phyloP scores from a whole-genome alignment of 2,113 vertebrate species.

The Pao palembangensis region DNA sequence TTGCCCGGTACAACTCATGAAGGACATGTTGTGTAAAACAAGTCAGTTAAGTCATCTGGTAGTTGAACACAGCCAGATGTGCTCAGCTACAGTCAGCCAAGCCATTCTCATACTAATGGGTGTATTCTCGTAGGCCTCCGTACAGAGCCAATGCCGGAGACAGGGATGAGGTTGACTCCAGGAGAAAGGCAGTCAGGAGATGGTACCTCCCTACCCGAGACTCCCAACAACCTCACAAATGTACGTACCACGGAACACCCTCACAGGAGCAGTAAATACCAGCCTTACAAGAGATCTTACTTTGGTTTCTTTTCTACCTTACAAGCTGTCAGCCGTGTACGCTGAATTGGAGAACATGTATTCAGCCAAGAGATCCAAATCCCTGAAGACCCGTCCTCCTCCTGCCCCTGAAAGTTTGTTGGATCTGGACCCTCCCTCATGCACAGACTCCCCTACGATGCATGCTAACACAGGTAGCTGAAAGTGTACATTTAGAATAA shows the following conservation, averaged over 20 bases:
- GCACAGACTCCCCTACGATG: constrained; percentile 63
- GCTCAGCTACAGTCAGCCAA: not conserved
- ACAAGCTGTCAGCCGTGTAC: constrained; percentile 90
- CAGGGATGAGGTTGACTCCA: constrained; percentile 82
- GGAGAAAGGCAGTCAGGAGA: constrained; percentile 95
- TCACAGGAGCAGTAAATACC: constrained; percentile 4
- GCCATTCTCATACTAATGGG: constrained; percentile 21
- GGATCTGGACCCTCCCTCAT: constrained; percentile 71
- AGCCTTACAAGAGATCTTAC: constrained; percentile 15
- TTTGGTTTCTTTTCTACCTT: constrained; percentile 28
- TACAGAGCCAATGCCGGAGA: constrained; percentile 77
- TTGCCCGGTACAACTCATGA: too few species aligned
- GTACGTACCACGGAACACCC: constrained; percentile 41
- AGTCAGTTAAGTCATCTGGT: not conserved
- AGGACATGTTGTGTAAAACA: too few species aligned
- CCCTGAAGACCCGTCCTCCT: constrained; percentile 74
- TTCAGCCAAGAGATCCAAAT: constrained; percentile 79
- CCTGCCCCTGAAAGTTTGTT: constrained; percentile 74
- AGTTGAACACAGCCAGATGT: not conserved
- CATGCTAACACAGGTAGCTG: constrained; percentile 69
- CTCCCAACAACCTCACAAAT: constrained; percentile 87
- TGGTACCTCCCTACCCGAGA: constrained; percentile 93
- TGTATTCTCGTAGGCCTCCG: constrained; percentile 63
- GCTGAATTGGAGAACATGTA: constrained; percentile 92
- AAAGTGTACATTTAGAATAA: constrained; percentile 1